Base-by-base conservation (phyloP, 2,113 vertebrate genomes). In the Anguilla rostrata region DNA sequence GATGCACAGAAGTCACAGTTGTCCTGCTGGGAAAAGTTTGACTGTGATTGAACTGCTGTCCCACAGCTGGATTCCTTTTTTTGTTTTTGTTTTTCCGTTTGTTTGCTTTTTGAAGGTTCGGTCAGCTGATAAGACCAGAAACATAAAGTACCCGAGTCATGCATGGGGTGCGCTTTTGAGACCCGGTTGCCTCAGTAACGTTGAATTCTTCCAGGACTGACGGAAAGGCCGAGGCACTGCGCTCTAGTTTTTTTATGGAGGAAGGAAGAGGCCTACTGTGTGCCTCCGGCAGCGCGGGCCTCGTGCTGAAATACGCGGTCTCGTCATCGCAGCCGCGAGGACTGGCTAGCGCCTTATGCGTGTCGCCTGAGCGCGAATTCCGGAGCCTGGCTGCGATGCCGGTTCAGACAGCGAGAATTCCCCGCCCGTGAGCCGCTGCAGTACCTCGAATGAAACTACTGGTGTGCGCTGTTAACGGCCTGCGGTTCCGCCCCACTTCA, bases 81-180 rank as follows among this genome's bases (percentile, higher is more conserved):
- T 53, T 12, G 7, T 14, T 9, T 53, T 53, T 12, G 49, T 53
- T 53, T 66, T 66, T 66, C 34, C 34, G 34, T 5, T n/a, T n/a
- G 22, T 26, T 71, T 71, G 6, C 0, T 71, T n/a, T 71, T 75
- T 34, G 8, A 22, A 20, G 5, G n/a, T 26, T 88, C 89, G 87
- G 88, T 88, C 92, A 93, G 91, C 93, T 94, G 94, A 93, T 91
- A 90, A 92, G 90, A 75, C 26, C 9, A 12, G 71, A 34, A 34
- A 26, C 71, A n/a, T 34, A 12, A 91, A 88, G 90, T 89, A 85
- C 83, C 87, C 85, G 46, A 83, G 88, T 6, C 18, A 79, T 84
- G 81, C 88, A 87, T 89, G 88, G 89, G 89, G 5, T 66, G 82
- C 88, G 88, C 84, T 89, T 88, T 90, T 26, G 88, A 89, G 87